phyloP scores from a whole-genome alignment of 2,888 invertebrate genomes.

The Ormyrus rosae region DNA sequence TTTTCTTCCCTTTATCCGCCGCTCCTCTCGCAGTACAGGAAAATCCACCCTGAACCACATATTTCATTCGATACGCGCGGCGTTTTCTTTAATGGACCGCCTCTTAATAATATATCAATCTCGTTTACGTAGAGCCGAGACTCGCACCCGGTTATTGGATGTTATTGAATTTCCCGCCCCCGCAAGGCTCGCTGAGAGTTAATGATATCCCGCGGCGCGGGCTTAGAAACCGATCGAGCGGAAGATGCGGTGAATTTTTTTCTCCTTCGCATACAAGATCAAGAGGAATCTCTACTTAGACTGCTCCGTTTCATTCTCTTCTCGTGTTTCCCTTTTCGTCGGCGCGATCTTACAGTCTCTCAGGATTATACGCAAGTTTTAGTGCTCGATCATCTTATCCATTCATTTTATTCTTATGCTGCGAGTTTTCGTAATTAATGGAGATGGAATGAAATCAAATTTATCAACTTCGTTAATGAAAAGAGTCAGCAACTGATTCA shows the following conservation, averaged over 20 bases:
- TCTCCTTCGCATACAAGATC: background rate
- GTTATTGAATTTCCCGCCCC: slow-evolving; percentile 66
- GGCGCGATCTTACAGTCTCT: background rate
- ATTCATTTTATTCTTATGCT: background rate
- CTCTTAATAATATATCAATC: slow-evolving; percentile 74
- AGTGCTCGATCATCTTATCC: slow-evolving; percentile 34
- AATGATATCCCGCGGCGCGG: slow-evolving; percentile 64
- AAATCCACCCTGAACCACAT: slow-evolving; percentile 63
- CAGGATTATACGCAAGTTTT: background rate
- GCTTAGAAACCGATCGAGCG: slow-evolving; percentile 38
- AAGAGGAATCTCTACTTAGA: no score
- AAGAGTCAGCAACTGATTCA: no score
- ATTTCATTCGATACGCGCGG: slow-evolving; percentile 65
- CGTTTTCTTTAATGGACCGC: slow-evolving; percentile 69
- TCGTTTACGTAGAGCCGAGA: slow-evolving; percentile 63
- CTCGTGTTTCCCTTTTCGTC: background rate
- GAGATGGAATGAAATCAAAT: slow-evolving; percentile 9
- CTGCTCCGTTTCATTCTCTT: no score
- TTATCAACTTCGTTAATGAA: background rate
- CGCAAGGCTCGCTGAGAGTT: slow-evolving; percentile 56
- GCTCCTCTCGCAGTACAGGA: slow-evolving; percentile 40
- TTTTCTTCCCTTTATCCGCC: slow-evolving; percentile 51
- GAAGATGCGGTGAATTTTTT: slow-evolving; percentile 11
- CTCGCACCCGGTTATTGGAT: slow-evolving; percentile 59
- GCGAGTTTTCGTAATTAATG: slow-evolving; percentile 20